Evolutionary conservation across 1,140 invertebrate species (phyloP).

Genomic region (Homalodisca vitripennis): DNA sequence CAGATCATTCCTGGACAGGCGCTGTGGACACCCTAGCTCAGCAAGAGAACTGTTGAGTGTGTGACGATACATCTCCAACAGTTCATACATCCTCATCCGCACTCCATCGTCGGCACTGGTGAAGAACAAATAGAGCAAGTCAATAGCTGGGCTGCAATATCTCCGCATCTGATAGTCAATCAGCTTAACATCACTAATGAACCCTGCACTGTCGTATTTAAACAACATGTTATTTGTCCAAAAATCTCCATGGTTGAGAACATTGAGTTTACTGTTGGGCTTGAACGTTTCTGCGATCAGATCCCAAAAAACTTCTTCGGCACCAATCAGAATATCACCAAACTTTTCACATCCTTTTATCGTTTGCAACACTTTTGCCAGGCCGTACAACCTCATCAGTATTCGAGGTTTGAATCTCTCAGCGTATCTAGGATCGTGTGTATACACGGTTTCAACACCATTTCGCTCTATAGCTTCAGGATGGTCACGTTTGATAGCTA

Average conservation of each 20-base stretch:
- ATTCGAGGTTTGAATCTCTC: not conserved
- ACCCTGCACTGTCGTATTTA: conserved; percentile 19
- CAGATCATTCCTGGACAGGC: not conserved
- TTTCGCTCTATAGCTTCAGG: not conserved
- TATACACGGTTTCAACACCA: not conserved
- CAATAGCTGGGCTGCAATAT: conserved; percentile 32
- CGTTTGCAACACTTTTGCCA: not conserved
- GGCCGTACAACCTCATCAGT: not conserved
- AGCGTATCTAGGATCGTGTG: not conserved
- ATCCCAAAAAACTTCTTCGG: not conserved
- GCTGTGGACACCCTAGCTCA: not conserved
- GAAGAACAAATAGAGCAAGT: conserved; percentile 36
- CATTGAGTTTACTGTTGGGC: conserved; percentile 20
- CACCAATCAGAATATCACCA: not conserved
- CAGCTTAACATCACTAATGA: conserved; percentile 19
- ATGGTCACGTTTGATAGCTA: conserved; percentile 33
- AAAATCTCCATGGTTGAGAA: conserved; percentile 39
- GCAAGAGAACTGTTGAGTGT: conserved; percentile 20
- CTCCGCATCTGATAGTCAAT: conserved; percentile 33
- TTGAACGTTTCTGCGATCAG: not conserved
- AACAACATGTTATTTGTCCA: conserved; percentile 40
- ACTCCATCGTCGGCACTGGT: conserved; percentile 26
- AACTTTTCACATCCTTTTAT: not conserved
- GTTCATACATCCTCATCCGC: not conserved
- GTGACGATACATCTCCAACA: not conserved